Percentiles rank a stretch among this genome's conserved stretches.
These are phyloP conservation scores for Danio rerio DNA, from an alignment of 2,113 vertebrate species.

Conservation along the genomic window GRCz12tu NC_133179.1:29034501-29035000, in stretches of 20 bases:
- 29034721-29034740: conserved; percentile 53
- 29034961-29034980: no score
- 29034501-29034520: conserved; percentile 48
- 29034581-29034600: conserved; percentile 77
- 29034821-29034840: conserved; percentile 30
- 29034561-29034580: conserved; percentile 76
- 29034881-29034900: conserved; percentile 19
- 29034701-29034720: conserved; percentile 60
- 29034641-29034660: conserved; percentile 77
- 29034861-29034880: conserved; percentile 39
- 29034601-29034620: conserved; percentile 76
- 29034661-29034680: conserved; percentile 79
- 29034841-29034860: conserved; percentile 5
- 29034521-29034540: conserved; percentile 58
- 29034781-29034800: conserved; percentile 14
- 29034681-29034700: conserved; percentile 71
- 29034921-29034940: no score
- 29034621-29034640: conserved; percentile 75
- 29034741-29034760: background rate
- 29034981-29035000: no score
- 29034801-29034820: background rate
- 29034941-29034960: no score
- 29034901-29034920: no score
- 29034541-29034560: conserved; percentile 64
- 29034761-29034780: conserved; percentile 15